Evolutionary conservation across 2,888 invertebrate genomes (phyloP), one percentile per base, ranked within the genome.

Genomic region (Lissonota sp.): DNA sequence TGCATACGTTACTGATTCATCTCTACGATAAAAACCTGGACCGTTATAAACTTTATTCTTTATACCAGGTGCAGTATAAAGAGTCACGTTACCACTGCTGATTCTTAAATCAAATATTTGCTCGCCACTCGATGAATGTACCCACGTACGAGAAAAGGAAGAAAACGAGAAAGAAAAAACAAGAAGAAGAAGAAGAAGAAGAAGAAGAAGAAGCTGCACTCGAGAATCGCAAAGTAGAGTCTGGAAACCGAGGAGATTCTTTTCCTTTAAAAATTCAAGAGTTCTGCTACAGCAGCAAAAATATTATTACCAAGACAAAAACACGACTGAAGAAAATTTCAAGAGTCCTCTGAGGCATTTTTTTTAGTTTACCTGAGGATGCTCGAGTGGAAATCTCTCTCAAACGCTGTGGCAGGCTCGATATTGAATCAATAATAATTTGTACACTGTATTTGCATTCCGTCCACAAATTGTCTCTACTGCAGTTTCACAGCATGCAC

Each of bases 101-200:
- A 40, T 57, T 57, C 14, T 37, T 58, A 64, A 64, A 46, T 64
- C 73, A 46, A 66, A 64, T 73, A 64, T 73, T 73, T 57, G 39
- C 16, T 26, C 49, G 55, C 46, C 49, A 58, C 63, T 40, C 53
- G 37, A 14, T 26, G 40, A 55, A 42, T 1, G 10, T 3, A n/a
- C 5, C 5, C 5, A n/a, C 14, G 55, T 37, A 7, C 55, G 39
- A 49, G 57, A 57, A 44, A 12, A 12, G n/a, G n/a, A 51, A n/a
- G 12, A 51, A 5, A 5, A 51, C 1, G 51, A 51, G 40, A 40
- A 16, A 4, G 5, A 37, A 42, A 49, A n/a, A n/a, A n/a, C 40
- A 51, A 3, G 51, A 7, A 44, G 2, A 44, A 44, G 10, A 44
- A 44, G 10, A 44, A 44, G 10, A 44, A 44, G 10, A 44, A 44